Conservation (phyloP, 2,113 vertebrate species). For the Dryoscopus gambensis region DNA sequence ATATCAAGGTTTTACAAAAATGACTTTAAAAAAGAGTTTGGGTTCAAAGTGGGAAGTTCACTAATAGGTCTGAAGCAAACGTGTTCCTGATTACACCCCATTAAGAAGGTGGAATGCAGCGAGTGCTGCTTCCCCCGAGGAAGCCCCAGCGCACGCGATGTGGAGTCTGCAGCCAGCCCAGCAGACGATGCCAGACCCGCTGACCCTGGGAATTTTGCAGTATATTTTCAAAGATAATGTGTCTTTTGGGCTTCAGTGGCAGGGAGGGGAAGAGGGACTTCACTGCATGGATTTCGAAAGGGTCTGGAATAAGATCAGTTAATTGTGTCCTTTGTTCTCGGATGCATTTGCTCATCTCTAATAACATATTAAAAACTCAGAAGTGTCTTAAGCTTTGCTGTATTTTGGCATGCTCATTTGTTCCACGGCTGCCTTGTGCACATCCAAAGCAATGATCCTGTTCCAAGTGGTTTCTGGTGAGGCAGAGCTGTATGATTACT, state of each 20-base stretch:
- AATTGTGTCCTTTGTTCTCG: not conserved
- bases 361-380: not conserved
- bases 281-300: not conserved
- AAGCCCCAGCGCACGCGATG: conserved; percentile 46
- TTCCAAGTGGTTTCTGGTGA: conserved; percentile 57
- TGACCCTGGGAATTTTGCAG: conserved; percentile 20
- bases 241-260: conserved; percentile 37
- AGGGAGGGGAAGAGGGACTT: not conserved
- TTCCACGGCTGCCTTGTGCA: not conserved
- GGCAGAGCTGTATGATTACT: not conserved
- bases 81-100: conserved; percentile 76
- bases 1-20: conserved; percentile 48
- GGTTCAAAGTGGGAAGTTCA: conserved; percentile 41
- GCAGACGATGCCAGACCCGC: conserved; percentile 26
- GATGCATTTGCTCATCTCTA: not conserved
- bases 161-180: conserved; percentile 44
- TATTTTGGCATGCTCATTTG: not conserved
- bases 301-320: not conserved
- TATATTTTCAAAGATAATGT: conserved; percentile 49
- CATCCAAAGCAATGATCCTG: not conserved
- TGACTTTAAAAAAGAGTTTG: conserved; percentile 15
- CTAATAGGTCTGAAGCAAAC: conserved; percentile 68
- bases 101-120: conserved; percentile 72
- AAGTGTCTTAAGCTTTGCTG: not conserved
- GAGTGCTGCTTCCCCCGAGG: conserved; percentile 45